Evolutionary conservation across 1,140 invertebrate genomes (phyloP), one percentile per base, ranked within the genome.

Genomic region (Bombus soroeensis): DNA sequence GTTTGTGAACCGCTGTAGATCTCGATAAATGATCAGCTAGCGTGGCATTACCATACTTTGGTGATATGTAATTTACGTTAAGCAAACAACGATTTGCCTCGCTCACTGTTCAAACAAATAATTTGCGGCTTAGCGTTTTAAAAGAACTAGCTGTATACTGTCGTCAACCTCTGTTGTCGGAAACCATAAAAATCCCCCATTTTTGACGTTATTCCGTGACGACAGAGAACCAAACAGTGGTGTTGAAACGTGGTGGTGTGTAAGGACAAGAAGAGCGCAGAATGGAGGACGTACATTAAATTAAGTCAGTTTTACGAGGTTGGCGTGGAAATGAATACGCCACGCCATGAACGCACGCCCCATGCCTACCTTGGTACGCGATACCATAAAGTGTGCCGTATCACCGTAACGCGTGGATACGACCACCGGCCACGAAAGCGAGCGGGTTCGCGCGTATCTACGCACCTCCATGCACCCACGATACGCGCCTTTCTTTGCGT

Each of bases 291-390:
- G 89, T 85, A 87, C 90, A 92, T 93, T 93, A 94, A 94, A 94
- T 93, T 93, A 94, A 93, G 90, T 90, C 91, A 82, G 91, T 87
- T 94, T 94, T 94, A 94, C 92, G 93, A 93, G 90, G 81, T 74
- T 78, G 86, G 90, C 90, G 92, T 92, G 92, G 91, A 93, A 94
- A 94, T 88, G 93, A 93, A 93, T 93, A 91, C 87, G 79, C 90
- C 86, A 80, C 62, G 86, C 15, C 77, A 81, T 81, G 87, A 87
- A 62, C 73, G 76, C 72, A 82, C 80, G 79, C 73, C 85, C 82
- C 86, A 89, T 93, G 90, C 90, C 91, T 87, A 89, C 90, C 83
- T 85, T 81, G 87, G 90, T 92, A 90, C 88, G 89, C 92, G 92
- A 93, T 94, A 93, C 88, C 91, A 93, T 94, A 94, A 94, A 93